Percentiles rank a stretch among this genome's conserved stretches.
These are phyloP conservation scores for Cenopis cana DNA, from an alignment of 2,888 invertebrate species.

Conservation along the genomic window DNA sequence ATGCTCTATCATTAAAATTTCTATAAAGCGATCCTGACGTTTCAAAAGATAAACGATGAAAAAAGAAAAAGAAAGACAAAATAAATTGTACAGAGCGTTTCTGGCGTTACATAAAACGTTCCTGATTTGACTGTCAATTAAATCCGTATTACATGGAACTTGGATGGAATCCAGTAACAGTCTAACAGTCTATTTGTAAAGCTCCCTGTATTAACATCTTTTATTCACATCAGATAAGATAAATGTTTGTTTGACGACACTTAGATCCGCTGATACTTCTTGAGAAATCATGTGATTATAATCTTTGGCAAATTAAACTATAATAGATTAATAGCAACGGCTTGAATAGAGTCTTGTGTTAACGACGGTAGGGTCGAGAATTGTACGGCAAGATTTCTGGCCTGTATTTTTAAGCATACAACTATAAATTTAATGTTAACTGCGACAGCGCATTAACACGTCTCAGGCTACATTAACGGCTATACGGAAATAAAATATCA, in stretches of 20 bases:
- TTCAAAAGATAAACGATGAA: no score
- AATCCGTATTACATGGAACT: constrained; percentile 32
- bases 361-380: neutral
- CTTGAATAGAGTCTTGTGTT: neutral
- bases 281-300: constrained; percentile 59
- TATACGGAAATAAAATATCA: constrained; percentile 34
- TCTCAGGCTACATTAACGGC: constrained; percentile 14
- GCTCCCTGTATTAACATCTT: constrained; percentile 17
- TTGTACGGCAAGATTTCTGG: neutral
- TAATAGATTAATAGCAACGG: constrained; percentile 1
- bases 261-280: constrained; percentile 38
- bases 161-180: constrained; percentile 53
- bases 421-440: constrained; percentile 41
- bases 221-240: constrained; percentile 36
- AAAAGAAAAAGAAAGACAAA: no score
- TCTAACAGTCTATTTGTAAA: constrained; percentile 41
- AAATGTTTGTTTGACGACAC: constrained; percentile 37
- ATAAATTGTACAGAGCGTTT: no score
- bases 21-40: no score
- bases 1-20: no score
- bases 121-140: no score
- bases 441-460: constrained; percentile 33
- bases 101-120: no score
- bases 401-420: constrained; percentile 27
- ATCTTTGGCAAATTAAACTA: constrained; percentile 39